These are phyloP conservation scores for Mus musculus DNA, from an alignment of 2,113 vertebrate species.

Conservation along the genomic window DNA sequence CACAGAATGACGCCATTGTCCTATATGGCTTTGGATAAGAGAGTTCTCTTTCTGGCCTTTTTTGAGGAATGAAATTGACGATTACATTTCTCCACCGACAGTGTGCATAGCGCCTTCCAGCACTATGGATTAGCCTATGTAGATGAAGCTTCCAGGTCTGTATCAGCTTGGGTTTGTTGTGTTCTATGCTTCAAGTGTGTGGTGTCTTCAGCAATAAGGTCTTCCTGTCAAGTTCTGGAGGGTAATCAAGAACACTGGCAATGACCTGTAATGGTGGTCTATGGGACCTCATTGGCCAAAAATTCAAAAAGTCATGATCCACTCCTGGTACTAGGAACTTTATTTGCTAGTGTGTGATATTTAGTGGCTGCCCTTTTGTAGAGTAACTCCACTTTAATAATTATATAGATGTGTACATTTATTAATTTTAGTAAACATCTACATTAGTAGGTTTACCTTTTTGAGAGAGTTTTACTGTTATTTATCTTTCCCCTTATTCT, in stretches of 20 bases:
- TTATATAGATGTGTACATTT: neutral
- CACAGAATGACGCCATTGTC: slow-evolving; percentile 46
- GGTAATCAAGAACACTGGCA: neutral
- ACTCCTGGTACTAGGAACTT: neutral
- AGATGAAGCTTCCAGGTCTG: neutral
- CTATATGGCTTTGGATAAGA: slow-evolving; percentile 61
- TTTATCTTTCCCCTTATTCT: neutral
- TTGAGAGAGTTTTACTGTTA: neutral
- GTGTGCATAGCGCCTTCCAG: neutral
- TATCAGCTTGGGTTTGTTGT: neutral
- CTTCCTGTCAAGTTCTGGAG: neutral
- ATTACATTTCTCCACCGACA: neutral
- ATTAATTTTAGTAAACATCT: neutral
- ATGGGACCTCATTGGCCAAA: neutral
- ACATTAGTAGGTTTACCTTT: neutral
- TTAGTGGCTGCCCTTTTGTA: neutral
- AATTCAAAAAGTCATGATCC: neutral
- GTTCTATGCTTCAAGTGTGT: neutral
- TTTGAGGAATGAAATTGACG: neutral
- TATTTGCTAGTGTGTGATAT: neutral
- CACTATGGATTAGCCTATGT: neutral
- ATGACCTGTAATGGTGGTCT: neutral
- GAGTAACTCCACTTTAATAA: neutral
- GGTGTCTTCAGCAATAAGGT: neutral
- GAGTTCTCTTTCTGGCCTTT: slow-evolving; percentile 59